Conservation (phyloP, 2,888 invertebrate genomes). For the Seladonia tumulorum region DNA sequence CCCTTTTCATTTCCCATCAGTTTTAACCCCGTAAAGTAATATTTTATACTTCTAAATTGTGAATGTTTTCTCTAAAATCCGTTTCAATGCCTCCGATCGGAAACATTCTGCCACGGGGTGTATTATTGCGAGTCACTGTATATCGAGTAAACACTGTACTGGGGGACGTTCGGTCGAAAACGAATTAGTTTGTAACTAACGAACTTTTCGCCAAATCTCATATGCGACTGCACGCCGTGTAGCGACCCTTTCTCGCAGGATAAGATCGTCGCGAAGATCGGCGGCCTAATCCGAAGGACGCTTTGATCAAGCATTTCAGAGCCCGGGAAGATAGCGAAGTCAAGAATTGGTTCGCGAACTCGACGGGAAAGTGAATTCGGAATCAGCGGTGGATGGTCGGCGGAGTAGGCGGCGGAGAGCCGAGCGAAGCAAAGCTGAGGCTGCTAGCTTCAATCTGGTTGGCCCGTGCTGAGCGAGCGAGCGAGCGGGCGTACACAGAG, state of each 20-base stretch:
- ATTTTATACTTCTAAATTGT: too few relatives aligned
- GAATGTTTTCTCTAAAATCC: too few relatives aligned
- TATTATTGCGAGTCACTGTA: too few relatives aligned
- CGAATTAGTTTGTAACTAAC: too few relatives aligned
- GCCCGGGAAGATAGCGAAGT: constrained; percentile 29
- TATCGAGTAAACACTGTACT: too few relatives aligned
- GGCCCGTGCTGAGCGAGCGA: constrained; percentile 35
- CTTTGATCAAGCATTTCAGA: constrained; percentile 67
- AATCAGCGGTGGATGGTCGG: constrained; percentile 37
- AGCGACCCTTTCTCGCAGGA: neutral
- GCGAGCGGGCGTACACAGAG: constrained; percentile 28
- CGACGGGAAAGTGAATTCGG: constrained; percentile 59
- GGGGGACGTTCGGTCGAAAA: too few relatives aligned
- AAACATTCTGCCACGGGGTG: too few relatives aligned
- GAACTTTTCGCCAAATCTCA: too few relatives aligned
- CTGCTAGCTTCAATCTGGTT: constrained; percentile 51
- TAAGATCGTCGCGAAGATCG: neutral
- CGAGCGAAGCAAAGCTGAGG: constrained; percentile 34
- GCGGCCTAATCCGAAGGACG: neutral
- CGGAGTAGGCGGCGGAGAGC: constrained; percentile 29
- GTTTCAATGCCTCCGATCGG: too few relatives aligned
- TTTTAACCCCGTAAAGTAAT: too few relatives aligned
- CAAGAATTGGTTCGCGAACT: constrained; percentile 65
- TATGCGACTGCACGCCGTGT: neutral
- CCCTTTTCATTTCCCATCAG: too few relatives aligned